phyloP scores from a whole-genome alignment of 2,888 invertebrate genomes.

The Steinernema hermaphroditum region DNA sequence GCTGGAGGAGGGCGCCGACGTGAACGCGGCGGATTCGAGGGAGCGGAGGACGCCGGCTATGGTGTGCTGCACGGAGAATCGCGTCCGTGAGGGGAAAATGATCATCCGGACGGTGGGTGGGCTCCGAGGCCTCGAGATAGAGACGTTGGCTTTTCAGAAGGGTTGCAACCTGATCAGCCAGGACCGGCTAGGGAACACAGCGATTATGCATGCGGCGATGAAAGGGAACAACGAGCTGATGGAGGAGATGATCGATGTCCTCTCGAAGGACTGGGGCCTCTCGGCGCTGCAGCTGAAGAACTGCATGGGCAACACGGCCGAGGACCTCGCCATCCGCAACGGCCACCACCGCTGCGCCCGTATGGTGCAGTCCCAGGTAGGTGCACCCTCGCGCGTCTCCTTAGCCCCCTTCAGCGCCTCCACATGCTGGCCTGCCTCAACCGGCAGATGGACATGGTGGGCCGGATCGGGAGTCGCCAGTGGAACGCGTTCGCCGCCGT shows the following conservation, averaged over 20 bases:
- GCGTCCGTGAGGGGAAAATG: not conserved
- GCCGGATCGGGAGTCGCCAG: slow-evolving; percentile 19
- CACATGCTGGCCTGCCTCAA: slow-evolving; percentile 30
- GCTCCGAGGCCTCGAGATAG: too few species aligned
- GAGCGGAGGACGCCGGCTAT: slow-evolving; percentile 9
- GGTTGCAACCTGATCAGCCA: slow-evolving; percentile 11
- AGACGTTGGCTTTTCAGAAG: slow-evolving; percentile 12
- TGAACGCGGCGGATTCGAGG: not conserved
- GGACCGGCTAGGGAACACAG: slow-evolving; percentile 33
- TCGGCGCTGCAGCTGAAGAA: slow-evolving; percentile 22
- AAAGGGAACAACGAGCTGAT: slow-evolving; percentile 30
- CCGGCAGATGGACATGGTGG: slow-evolving; percentile 33
- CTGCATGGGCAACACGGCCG: slow-evolving; percentile 30
- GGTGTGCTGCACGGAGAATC: slow-evolving; percentile 10
- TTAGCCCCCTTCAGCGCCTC: not conserved
- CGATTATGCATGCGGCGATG: slow-evolving; percentile 34
- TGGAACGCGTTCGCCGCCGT: slow-evolving; percentile 28
- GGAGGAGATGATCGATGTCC: slow-evolving; percentile 20
- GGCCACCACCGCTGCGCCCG: slow-evolving; percentile 29
- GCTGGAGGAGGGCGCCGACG: slow-evolving; percentile 19
- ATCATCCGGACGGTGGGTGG: not conserved
- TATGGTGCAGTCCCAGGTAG: slow-evolving; percentile 23
- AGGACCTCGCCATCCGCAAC: slow-evolving; percentile 33
- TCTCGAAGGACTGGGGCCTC: slow-evolving; percentile 4
- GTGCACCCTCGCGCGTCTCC: too few species aligned